These are phyloP conservation scores for Homarus gammarus DNA, from an alignment of 2,888 invertebrate genomes.

Conservation along the genomic window DNA sequence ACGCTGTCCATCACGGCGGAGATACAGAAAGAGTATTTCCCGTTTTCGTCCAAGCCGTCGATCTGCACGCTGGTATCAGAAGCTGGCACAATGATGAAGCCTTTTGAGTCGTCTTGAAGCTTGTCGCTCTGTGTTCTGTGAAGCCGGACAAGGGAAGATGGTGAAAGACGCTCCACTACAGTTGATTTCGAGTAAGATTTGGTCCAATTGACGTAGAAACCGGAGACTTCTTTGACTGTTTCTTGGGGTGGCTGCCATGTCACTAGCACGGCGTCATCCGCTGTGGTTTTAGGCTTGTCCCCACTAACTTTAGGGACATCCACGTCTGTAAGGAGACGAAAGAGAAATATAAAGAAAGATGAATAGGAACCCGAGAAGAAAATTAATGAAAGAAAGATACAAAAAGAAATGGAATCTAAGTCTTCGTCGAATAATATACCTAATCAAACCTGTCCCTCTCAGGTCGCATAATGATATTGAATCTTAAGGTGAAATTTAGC, in stretches of 20 bases:
- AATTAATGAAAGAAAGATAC: too few species aligned
- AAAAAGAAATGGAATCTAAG: too few species aligned
- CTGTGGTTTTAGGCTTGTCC: not conserved
- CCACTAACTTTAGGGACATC: not conserved
- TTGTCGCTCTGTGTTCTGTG: not conserved
- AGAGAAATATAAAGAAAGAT: not conserved
- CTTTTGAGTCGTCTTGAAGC: not conserved
- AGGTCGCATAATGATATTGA: too few species aligned
- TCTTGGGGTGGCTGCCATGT: constrained; percentile 16
- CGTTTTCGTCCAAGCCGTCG: not conserved
- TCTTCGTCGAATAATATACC: too few species aligned
- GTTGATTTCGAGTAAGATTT: not conserved
- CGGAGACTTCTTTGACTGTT: not conserved
- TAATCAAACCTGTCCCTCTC: too few species aligned
- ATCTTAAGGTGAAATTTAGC: too few species aligned
- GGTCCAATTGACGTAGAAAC: not conserved
- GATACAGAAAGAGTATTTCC: constrained; percentile 14
- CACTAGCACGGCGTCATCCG: not conserved
- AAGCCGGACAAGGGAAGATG: not conserved
- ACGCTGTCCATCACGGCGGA: not conserved
- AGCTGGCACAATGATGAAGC: constrained; percentile 19
- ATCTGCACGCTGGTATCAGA: constrained; percentile 14
- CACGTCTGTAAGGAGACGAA: not conserved
- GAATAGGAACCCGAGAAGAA: too few species aligned
- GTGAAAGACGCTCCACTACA: not conserved